Base-by-base conservation (phyloP, 2,888 invertebrate genomes). In the Nephrotoma appendiculata region DNA sequence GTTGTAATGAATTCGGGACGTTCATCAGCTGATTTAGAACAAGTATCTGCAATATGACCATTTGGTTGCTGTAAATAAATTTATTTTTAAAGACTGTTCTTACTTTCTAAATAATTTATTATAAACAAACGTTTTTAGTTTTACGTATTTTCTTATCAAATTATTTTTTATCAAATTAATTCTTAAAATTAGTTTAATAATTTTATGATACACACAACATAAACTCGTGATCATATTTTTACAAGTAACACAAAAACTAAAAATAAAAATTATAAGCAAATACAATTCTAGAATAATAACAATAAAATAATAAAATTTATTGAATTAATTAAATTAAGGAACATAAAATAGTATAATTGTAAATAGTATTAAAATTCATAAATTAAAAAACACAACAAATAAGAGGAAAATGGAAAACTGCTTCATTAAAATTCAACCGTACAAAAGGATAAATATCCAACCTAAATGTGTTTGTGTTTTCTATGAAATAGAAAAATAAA, bases 1-100 rank as follows among this genome's bases (percentile, higher is more conserved):
- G 93, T 96, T 88, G 95, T 96, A 44, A 90, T 91, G 87, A 90
- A 91, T 89, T 92, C 92, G 41, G 91, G 90, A 6, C 90, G 92
- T 86, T 92, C 92, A 86, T 92, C 92, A 15, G 92, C 91, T 87
- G 92, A 92, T 88, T 88, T 92, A 88, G 92, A 92, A 86, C 92
- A 92, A 89, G 91, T 92, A 42, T 92, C 92, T 90, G 92, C 92
- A 89, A 92, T 92, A 90, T 92, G 92, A 92, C 91, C 92, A 90
- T 86, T 43, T 44, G 52, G 52, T 57, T 41, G 52, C 57, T 41
- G 45, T 86, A 44, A 41, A 57, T 57, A 52, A 57, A 57, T 86
- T 86, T 41, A 86, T 57, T 41, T 48, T 86, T 86, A 52, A 86
- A 85, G 44, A 31, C 85, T 85, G 44, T 85, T 19, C 19, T 44